Percentiles rank a stretch among this genome's conserved stretches.
These are phyloP conservation scores for Dyspetes luteomarginatus DNA, from an alignment of 2,888 invertebrate species.

Conservation along the genomic window DNA sequence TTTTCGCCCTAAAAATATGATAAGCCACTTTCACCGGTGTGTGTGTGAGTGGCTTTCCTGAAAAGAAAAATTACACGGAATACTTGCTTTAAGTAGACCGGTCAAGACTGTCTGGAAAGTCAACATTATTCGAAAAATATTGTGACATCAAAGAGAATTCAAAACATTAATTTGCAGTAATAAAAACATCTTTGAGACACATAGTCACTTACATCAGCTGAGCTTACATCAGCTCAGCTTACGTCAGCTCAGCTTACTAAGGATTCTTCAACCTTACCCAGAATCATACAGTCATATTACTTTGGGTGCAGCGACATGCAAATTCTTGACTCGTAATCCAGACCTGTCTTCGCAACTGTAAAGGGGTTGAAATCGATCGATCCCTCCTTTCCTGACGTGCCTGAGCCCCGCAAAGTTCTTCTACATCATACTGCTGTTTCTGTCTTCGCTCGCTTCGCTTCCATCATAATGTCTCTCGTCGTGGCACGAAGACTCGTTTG, in stretches of 20 bases:
- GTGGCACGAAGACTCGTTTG: neutral
- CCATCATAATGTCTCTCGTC: neutral
- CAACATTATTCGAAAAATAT: no score
- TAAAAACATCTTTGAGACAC: neutral
- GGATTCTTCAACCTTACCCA: neutral
- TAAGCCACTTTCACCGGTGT: no score
- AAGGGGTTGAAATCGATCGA: slow-evolving; percentile 55
- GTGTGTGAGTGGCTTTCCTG: no score
- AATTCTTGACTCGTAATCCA: slow-evolving; percentile 60
- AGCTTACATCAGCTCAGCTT: no score
- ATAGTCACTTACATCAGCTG: neutral
- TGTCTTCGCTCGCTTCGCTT: neutral
- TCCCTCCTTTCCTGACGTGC: slow-evolving; percentile 16
- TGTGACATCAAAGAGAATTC: neutral
- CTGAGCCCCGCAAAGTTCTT: slow-evolving; percentile 13
- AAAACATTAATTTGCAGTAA: neutral
- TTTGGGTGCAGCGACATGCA: slow-evolving; percentile 44
- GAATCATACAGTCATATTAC: neutral
- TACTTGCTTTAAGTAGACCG: no score
- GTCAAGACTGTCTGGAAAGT: no score
- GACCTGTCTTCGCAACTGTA: slow-evolving; percentile 46
- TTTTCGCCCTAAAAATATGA: no score
- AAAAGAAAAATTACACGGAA: no score
- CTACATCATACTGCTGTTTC: slow-evolving; percentile 7
- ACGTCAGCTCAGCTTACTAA: neutral